Conservation (phyloP, 2,888 invertebrate genomes). For the Nomada ferruginata region DNA sequence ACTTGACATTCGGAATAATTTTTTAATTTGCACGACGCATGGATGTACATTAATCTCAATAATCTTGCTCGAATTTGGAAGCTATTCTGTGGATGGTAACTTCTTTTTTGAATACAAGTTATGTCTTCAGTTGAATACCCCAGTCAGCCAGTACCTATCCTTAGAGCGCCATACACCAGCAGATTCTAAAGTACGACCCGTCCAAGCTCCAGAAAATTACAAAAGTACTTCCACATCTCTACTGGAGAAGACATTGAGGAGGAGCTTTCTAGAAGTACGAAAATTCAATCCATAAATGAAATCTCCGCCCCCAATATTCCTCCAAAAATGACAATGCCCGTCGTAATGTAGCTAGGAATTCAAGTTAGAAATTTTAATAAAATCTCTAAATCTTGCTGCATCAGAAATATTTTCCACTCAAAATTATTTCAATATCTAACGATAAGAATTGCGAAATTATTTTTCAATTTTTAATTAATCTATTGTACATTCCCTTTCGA, state of each 20-base stretch:
- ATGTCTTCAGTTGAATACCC: slow-evolving; percentile 1
- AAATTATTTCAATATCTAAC: too few species aligned
- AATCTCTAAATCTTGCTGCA: neutral
- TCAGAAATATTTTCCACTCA: too few species aligned
- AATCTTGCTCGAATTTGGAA: neutral
- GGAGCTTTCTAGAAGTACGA: slow-evolving; percentile 19
- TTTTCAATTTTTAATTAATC: too few species aligned
- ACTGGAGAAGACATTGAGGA: neutral
- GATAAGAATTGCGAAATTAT: too few species aligned
- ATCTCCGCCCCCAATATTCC: neutral
- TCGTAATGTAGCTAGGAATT: neutral
- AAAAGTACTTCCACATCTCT: slow-evolving; percentile 20
- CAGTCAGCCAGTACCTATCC: neutral
- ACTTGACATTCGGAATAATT: too few species aligned
- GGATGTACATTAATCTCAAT: neutral
- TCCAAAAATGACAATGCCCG: slow-evolving; percentile 10
- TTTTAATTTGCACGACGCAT: too few species aligned
- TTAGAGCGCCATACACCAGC: slow-evolving; percentile 29
- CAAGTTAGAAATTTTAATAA: neutral
- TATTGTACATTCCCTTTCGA: too few species aligned
- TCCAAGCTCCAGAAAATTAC: slow-evolving; percentile 26
- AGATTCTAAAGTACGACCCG: neutral
- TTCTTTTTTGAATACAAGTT: neutral
- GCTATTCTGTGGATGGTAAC: neutral
- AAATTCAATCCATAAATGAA: slow-evolving; percentile 41